phyloP scores from a whole-genome alignment of 1,140 invertebrate genomes.

The Schlechtendalia chinensis region DNA sequence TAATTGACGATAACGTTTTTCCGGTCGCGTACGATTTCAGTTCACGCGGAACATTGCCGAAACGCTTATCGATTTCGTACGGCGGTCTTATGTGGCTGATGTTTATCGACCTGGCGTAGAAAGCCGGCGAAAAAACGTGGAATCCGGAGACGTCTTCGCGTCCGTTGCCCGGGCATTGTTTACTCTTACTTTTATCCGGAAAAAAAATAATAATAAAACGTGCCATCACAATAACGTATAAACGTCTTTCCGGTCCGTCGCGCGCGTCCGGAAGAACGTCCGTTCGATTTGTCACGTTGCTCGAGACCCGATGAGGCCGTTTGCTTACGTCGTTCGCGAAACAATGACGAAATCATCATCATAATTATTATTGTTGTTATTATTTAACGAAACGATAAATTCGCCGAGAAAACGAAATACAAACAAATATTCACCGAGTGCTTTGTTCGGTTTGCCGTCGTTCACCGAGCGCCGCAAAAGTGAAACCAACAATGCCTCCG shows the following conservation, averaged over 20 bases:
- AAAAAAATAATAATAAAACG: no score
- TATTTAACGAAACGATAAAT: background rate
- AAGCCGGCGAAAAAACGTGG: background rate
- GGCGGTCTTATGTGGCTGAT: no score
- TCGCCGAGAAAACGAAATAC: conserved; percentile 4
- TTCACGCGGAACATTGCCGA: no score
- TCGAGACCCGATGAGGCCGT: background rate
- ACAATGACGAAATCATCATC: background rate
- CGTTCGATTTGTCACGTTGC: conserved; percentile 7
- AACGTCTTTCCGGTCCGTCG: background rate
- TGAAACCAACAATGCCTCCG: background rate
- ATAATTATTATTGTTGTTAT: no score
- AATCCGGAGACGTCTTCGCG: conserved; percentile 2
- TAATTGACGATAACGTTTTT: no score
- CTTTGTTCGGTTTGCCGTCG: background rate
- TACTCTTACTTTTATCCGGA: conserved; percentile 26
- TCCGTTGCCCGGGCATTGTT: background rate
- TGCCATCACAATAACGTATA: background rate
- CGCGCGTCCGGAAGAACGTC: background rate
- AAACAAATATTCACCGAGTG: background rate
- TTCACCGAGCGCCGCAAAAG: background rate
- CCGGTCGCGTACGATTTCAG: no score
- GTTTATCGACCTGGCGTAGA: no score
- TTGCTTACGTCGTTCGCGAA: background rate
- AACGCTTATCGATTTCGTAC: no score